These are phyloP conservation scores for Bos taurus DNA, from an alignment of 2,113 vertebrate species.

Conservation along the genomic window ARS-UCD2.0 NC_037349.1:59454501-59455000, in stretches of 20 bases:
- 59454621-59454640: background rate
- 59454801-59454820: background rate
- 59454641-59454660: background rate
- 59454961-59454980: background rate
- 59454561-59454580: background rate
- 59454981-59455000: background rate
- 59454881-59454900: background rate
- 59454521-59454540: background rate
- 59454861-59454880: background rate
- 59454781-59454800: fast-evolving
- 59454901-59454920: background rate
- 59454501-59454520: background rate
- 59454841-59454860: background rate
- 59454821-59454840: background rate
- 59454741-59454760: background rate
- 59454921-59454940: background rate
- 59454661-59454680: background rate
- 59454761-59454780: fast-evolving
- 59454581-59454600: background rate
- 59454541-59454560: background rate
- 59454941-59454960: background rate
- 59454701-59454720: background rate
- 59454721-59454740: background rate
- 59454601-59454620: background rate
- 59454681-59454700: background rate